Evolutionary conservation across 1,140 invertebrate species (phyloP), one percentile per base, ranked within the genome.

Genomic region (Atta cephalotes): DNA sequence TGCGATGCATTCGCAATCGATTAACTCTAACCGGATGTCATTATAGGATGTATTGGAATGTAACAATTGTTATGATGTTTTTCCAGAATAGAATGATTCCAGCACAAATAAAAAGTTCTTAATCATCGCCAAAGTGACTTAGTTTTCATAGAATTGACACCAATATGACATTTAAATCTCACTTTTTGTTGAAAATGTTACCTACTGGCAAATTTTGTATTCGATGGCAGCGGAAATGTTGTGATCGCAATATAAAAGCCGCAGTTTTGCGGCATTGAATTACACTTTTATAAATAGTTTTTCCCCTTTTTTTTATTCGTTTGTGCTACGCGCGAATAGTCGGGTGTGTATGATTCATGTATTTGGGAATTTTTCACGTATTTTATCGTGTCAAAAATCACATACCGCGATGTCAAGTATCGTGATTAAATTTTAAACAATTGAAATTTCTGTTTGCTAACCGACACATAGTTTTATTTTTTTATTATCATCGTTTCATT

Each of bases 261-360:
- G 72, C 62, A 79, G 31, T 85, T 85, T 66, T 79, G 62, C 16
- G 74, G 74, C 51, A n/a, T 85, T 31, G 49, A 85, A 85, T 85
- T 85, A 79, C 82, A 85, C 62, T 45, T 85, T 28, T 85, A 65
- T 79, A 85, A 45, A 77, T 53, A 51, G 51, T 82, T 39, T 71
- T 70, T 45, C n/a, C 49, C 14, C 10, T 25, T 65, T 78, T 79
- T 78, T 79, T 79, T 66, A n/a, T 49, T 45, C 5, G 5, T 79
- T 56, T 4, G 21, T 53, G 18, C 16, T 60, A 60, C 31, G 35
- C 28, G 62, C 31, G 82, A 18, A 14, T 56, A 3, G 51, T 14
- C 45, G 39, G 5, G 5, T 12, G 35, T 21, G 35, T 51, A 49
- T 39, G 14, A 28, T 65, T 65, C 5, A 1, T 76, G 7, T 63